Evolutionary conservation across 2,888 invertebrate genomes (phyloP), one percentile per base, ranked within the genome.

Genomic region (Platycheirus albimanus): DNA sequence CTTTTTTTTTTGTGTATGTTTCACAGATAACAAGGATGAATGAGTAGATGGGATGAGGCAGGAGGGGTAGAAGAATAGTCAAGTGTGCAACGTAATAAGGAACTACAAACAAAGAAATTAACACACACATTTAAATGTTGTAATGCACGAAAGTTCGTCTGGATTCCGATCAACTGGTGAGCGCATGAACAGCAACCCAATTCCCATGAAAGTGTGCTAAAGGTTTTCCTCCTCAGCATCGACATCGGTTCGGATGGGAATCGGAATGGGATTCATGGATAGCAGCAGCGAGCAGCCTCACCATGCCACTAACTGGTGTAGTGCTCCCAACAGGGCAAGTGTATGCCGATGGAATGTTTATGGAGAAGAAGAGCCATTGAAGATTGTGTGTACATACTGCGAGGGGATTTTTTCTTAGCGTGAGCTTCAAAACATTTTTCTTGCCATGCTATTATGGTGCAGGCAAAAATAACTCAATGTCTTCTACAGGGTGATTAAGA

Each of bases 151-250:
- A 41, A 49, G 10, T 28, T 52, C 58, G 74, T 78, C 74, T 74
- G 67, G 63, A 77, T 77, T 77, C 78, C 67, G 78, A 85, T 85
- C 85, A 83, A 85, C 85, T 84, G 43, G 77, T 79, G 83, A 79
- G 79, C 83, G 76, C 85, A 85, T 85, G 85, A 69, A 83, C 83
- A 80, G 67, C 84, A 84, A 85, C 84, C 85, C 84, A 84, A 79
- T 85, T 85, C 79, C 71, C 79, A 85, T 76, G 72, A 66, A 80
- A 85, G 67, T 83, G 74, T 83, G 78, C 78, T 83, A 81, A 77
- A 71, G 61, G 61, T 71, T 77, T 54, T 33, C 43, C 38, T 72
- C 47, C n/a, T 56, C 72, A 33, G 38, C n/a, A 24, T 13, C 63
- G 7, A 3, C 15, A 13, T 19, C 11, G 8, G 24, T n/a, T n/a